Base-by-base conservation (phyloP, 1,140 invertebrate genomes). In the Chironomus striatipennis region DNA sequence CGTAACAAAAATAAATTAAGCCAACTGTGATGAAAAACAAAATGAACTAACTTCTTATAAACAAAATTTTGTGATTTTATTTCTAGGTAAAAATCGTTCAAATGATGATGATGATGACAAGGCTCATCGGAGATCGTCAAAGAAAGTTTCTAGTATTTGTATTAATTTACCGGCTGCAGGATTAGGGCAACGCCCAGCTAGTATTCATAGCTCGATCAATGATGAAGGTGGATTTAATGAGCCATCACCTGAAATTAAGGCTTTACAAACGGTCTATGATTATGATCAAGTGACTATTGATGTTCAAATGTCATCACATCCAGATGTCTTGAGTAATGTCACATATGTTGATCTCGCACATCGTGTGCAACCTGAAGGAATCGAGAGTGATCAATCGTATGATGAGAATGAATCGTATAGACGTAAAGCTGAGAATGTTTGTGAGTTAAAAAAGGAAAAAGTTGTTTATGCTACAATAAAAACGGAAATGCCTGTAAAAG, bases 171-270 rank as follows among this genome's bases (percentile, higher is more conserved):
- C 87, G 75, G 86, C 87, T 7, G 86, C 86, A n/a, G 87, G 87
- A 65, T 77, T 88, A 24, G 87, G 86, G 42, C 86, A 86, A 74
- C 83, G 87, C 18, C 81, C 81, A 6, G 77, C 83, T 17, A 83
- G 85, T 76, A 85, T 87, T 64, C 84, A 86, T 5, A 83, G 83
- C 18, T 87, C 87, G 72, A 87, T 85, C 42, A 85, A 83, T 4
- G 88, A 89, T 79, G 88, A 89, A 80, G 87, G 88, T 18, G 87
- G 87, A 7, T 88, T 88, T 80, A 88, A 88, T 79, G 88, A 89
- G 79, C 86, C 87, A 10, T 86, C 84, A 74, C 87, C 87, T 0
- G 87, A 89, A 79, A 84, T 88, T 75, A 87, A 87, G 80, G 87
- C 87, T 74, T 79, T 88, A 42, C 84, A 86, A 77, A 86, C 81